These are phyloP conservation scores for Drosophila tani DNA, from an alignment of 1,140 invertebrate genomes.

Conservation along the genomic window DNA sequence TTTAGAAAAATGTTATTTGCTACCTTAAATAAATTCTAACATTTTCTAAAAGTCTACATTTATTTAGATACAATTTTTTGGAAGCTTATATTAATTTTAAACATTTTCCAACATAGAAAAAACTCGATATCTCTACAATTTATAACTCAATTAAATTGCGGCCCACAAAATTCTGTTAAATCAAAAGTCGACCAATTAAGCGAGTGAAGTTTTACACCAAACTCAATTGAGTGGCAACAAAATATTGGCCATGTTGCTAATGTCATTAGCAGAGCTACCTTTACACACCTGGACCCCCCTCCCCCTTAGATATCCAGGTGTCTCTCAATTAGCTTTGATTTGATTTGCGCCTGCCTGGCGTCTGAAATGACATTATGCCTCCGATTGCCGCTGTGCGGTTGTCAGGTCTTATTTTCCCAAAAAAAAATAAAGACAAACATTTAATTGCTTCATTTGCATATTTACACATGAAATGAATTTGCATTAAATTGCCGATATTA, in stretches of 20 bases:
- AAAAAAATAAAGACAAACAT: constrained; percentile 24
- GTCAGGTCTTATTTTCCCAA: constrained; percentile 34
- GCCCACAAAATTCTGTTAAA: constrained; percentile 31
- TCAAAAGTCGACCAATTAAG: constrained; percentile 16
- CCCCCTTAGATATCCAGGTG: constrained; percentile 3
- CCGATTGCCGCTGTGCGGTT: constrained; percentile 27
- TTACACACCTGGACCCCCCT: constrained; percentile 10
- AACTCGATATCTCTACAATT: background rate
- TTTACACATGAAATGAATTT: constrained; percentile 55
- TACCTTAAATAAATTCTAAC: background rate
- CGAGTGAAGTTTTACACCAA: constrained; percentile 38
- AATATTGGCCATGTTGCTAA: constrained; percentile 45
- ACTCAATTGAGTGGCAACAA: constrained; percentile 52
- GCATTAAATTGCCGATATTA: constrained; percentile 40
- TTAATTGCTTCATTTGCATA: constrained; percentile 59
- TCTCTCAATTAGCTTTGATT: constrained; percentile 46
- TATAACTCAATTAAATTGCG: constrained; percentile 14
- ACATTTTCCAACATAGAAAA: background rate
- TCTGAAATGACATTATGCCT: constrained; percentile 37
- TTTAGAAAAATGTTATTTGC: background rate
- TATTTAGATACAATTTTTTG: background rate
- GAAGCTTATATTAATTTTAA: background rate
- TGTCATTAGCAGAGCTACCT: constrained; percentile 41
- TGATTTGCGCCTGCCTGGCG: constrained; percentile 50
- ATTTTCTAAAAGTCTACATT: background rate